phyloP scores from a whole-genome alignment of 2,888 invertebrate species.

The Sarcophaga rosellei region DNA sequence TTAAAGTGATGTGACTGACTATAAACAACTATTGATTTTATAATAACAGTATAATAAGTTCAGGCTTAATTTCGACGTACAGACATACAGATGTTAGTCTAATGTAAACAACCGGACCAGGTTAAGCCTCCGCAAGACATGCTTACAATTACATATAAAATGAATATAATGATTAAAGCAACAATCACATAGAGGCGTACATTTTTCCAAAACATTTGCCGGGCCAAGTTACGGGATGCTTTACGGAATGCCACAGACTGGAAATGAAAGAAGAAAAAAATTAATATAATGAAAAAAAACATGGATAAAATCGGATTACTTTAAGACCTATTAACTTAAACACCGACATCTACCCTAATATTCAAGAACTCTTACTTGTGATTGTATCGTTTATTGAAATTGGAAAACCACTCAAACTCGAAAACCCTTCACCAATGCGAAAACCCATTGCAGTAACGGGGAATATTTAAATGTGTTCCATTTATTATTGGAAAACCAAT shows the following conservation, averaged over 20 bases:
- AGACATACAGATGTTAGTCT: constrained; percentile 32
- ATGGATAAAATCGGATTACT: background rate
- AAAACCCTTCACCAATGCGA: no score
- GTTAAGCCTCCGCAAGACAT: constrained; percentile 93
- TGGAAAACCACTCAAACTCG: no score
- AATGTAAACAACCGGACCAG: constrained; percentile 87
- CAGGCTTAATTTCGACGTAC: background rate
- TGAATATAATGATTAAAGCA: constrained; percentile 85
- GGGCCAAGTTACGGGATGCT: constrained; percentile 91
- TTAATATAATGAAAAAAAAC: background rate
- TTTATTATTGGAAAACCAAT: no score
- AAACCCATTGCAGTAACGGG: no score
- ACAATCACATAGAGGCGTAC: constrained; percentile 91
- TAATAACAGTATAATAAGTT: constrained; percentile 24
- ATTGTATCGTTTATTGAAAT: no score
- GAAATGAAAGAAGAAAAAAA: constrained; percentile 80
- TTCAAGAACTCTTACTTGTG: no score
- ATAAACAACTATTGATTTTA: constrained; percentile 18
- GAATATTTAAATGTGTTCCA: no score
- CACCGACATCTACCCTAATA: no score
- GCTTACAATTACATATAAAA: constrained; percentile 92
- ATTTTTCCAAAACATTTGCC: constrained; percentile 96
- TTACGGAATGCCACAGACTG: constrained; percentile 94
- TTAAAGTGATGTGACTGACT: constrained; percentile 1
- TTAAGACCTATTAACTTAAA: no score